phyloP scores from a whole-genome alignment of 2,888 invertebrate species.

The Pterostichus madidus region DNA sequence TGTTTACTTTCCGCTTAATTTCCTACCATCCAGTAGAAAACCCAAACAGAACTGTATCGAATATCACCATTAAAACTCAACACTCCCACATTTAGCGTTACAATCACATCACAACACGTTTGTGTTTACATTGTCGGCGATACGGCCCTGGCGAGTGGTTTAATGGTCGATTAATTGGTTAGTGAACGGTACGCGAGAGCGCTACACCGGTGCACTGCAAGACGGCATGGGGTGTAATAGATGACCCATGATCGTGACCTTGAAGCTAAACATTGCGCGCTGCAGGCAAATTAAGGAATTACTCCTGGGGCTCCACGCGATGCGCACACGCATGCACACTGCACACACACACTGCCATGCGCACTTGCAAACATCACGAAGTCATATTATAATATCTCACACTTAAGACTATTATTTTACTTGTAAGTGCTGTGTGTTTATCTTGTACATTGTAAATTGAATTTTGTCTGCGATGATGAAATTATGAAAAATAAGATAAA shows the following conservation, averaged over 20 bases:
- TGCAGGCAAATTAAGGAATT: slow-evolving; percentile 53
- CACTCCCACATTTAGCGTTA: background rate
- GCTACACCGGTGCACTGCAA: slow-evolving; percentile 13
- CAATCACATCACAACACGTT: background rate
- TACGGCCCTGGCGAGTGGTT: slow-evolving; percentile 61
- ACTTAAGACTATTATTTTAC: slow-evolving; percentile 26
- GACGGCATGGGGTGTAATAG: slow-evolving; percentile 66
- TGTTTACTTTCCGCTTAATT: slow-evolving; percentile 6
- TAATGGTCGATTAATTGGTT: slow-evolving; percentile 67
- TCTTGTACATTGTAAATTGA: slow-evolving; percentile 23
- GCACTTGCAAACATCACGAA: background rate
- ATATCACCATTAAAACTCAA: slow-evolving; percentile 6
- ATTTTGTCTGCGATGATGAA: background rate
- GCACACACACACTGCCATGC: background rate
- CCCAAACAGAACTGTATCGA: slow-evolving; percentile 17
- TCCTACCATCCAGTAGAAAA: background rate
- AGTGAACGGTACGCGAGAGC: slow-evolving; percentile 59
- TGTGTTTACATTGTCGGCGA: slow-evolving; percentile 33
- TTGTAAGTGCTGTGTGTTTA: slow-evolving; percentile 10
- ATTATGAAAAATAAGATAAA: background rate
- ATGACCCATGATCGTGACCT: slow-evolving; percentile 66
- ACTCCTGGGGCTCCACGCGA: slow-evolving; percentile 48
- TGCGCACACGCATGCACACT: slow-evolving; percentile 21
- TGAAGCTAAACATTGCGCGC: slow-evolving; percentile 59
- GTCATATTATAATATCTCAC: slow-evolving; percentile 43